These are phyloP conservation scores for Catagonus wagneri DNA, from an alignment of 2,113 vertebrate species.

Conservation along the genomic window DNA sequence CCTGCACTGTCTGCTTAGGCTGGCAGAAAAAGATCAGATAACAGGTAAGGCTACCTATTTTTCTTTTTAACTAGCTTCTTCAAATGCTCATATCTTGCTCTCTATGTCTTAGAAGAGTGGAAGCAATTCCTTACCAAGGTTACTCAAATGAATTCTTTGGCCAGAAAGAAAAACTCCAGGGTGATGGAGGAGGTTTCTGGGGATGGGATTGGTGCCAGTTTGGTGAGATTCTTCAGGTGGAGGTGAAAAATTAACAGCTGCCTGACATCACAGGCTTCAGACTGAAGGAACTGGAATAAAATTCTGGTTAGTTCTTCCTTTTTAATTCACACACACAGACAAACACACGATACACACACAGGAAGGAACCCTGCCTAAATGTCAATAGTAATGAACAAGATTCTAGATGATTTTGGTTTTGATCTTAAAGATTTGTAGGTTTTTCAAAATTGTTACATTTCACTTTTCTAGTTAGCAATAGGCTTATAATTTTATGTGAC, in stretches of 20 bases:
- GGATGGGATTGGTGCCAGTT: neutral
- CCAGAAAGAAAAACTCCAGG: neutral
- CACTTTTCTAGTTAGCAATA: neutral
- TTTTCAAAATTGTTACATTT: neutral
- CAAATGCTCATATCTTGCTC: neutral
- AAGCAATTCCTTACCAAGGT: neutral
- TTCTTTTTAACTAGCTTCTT: neutral
- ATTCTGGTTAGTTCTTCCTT: too few species aligned
- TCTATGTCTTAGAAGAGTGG: neutral
- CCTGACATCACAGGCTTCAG: neutral
- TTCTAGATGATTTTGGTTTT: slow-evolving; percentile 26
- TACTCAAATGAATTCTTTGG: neutral
- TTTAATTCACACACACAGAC: too few species aligned
- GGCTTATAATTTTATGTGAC: neutral
- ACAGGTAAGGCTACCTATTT: neutral
- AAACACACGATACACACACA: too few species aligned
- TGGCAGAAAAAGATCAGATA: neutral
- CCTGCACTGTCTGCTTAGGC: neutral
- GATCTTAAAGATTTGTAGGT: neutral
- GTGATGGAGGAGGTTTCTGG: neutral
- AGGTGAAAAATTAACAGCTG: neutral
- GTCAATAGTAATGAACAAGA: too few species aligned
- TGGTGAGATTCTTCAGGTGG: neutral
- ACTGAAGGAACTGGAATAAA: neutral
- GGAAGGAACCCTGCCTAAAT: too few species aligned